Base-by-base conservation (phyloP, 2,113 vertebrate species). In the Prochilodus magdalenae region DNA sequence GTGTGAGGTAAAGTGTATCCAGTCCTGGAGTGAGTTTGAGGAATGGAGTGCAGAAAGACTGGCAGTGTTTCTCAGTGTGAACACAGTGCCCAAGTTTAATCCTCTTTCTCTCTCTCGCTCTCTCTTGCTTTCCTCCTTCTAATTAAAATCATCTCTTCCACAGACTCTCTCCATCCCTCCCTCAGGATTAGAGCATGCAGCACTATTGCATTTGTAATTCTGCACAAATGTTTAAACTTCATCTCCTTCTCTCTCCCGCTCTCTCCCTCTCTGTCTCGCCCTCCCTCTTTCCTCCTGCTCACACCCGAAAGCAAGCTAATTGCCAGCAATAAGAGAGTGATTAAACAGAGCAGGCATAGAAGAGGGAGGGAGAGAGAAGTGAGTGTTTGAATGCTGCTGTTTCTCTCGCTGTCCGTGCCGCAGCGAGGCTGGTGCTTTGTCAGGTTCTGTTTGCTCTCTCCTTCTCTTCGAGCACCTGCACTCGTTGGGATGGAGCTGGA, bases 171-270 rank as follows among this genome's bases (percentile, higher is more conserved):
- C 90, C 91, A 90, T 91, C 93, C 89, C 93, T 91, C 91, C 90
- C 77, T 80, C 70, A 80, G 93, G 91, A 93, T 93, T 92, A 89
- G 88, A 88, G 86, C 89, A 90, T 93, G 88, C 88, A 94, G 88
- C 91, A 94, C 93, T 95, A 94, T 94, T 94, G 94, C 93, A 91
- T 94, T 94, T 94, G 92, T 93, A 92, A 93, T 92, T 88, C 92
- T 86, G 87, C 92, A 91, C 92, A 93, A 94, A 91, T 94, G 92
- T 94, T 94, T 93, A 93, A 92, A 93, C 88, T 84, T 87, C 89
- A 85, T 89, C 65, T 83, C 83, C 62, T 89, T 90, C 82, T 79
- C 80, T 51, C 59, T 36, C 80, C 44, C 59, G 57, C 72, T 84
- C 83, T 88, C 87, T 86, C 47, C 27, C 33, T 49, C 60, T 73